Conservation (phyloP, 2,888 invertebrate species). For the Lycocerus yunnanus region DNA sequence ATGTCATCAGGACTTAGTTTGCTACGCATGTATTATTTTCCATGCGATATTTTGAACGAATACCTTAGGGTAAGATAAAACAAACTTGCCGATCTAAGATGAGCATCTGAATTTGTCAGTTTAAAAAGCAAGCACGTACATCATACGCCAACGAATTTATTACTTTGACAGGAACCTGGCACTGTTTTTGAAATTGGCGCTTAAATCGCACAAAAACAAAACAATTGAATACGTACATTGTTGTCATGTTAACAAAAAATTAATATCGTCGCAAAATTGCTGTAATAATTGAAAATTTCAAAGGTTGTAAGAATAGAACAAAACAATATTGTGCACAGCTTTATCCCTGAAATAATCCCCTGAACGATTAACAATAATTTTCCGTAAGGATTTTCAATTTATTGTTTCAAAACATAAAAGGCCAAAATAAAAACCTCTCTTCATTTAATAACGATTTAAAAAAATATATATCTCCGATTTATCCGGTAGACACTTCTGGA, state of each 20-base stretch:
- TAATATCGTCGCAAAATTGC: not conserved
- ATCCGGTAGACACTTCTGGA: not conserved
- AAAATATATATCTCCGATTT: not conserved
- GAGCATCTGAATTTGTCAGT: not conserved
- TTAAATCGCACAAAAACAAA: not conserved
- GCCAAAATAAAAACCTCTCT: not conserved
- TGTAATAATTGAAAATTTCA: not conserved
- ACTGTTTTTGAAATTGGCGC: not conserved
- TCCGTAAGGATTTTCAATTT: not conserved
- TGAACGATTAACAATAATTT: not conserved
- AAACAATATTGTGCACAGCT: not conserved
- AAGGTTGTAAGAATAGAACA: not conserved
- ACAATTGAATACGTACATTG: not conserved
- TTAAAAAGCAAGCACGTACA: not conserved
- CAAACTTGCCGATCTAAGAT: not conserved
- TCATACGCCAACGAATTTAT: not conserved
- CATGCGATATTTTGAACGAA: not conserved
- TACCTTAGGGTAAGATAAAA: not conserved
- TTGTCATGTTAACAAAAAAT: not conserved
- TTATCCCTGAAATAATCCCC: not conserved
- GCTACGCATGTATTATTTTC: not conserved
- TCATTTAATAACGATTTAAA: not conserved
- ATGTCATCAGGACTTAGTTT: not conserved
- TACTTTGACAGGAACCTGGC: not conserved
- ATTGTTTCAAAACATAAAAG: not conserved